Evolutionary conservation across 1,140 invertebrate genomes (phyloP), one percentile per base, ranked within the genome.

Genomic region (Notospermus geniculatus): DNA sequence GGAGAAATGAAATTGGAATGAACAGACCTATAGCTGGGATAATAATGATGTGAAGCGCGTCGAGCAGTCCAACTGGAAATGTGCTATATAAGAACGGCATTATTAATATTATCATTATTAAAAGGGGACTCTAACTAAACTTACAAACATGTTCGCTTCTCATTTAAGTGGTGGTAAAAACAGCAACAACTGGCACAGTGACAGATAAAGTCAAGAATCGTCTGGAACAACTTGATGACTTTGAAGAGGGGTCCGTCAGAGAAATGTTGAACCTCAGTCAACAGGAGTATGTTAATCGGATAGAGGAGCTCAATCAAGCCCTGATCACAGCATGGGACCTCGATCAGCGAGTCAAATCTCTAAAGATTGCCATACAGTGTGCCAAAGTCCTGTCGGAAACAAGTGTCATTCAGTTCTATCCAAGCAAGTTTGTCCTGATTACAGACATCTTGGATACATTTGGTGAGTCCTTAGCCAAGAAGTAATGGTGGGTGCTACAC

Each of bases 281-380:
- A 77, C 89, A 94, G 74, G 94, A 98, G 76, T 97, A 95, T 84
- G 88, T 91, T 0, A 85, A 85, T 27, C 86, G 90, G 68, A 92
- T 98, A 60, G 90, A 94, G 70, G 89, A 94, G 80, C 84, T 97
- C 1, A 93, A 94, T 82, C 88, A 89, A 73, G 92, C 95, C 78
- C 83, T 98, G 17, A 88, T 91, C 28, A 77, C 84, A 77, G 92
- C 93, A 0, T 98, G 95, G 95, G 88, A 93, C 69, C 86, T 88
- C 32, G 93, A 98, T 82, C 92, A 96, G 76, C 85, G 93, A 71
- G 95, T 98, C 0, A 96, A 94, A 85, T 90, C 95, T 7, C 85
- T 98, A 2, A 97, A 97, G 86, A 97, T 98, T 77, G 91, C 90
- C 4, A 97, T 97, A 69, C 93, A 97, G 85, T 96, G 93, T 84